Base-by-base conservation (phyloP, 1,140 invertebrate genomes). In the Linepithema humile region DNA sequence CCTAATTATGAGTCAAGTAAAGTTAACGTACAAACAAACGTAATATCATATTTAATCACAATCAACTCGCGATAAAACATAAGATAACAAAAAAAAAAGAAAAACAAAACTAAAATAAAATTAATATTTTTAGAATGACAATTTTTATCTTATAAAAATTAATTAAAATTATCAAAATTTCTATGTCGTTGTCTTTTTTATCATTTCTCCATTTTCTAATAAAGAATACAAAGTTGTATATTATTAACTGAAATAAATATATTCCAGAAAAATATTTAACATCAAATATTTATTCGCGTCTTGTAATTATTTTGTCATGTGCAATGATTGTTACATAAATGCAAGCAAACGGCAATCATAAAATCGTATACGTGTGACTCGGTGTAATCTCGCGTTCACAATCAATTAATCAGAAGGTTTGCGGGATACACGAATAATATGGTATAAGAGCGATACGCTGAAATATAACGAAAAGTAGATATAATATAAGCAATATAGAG, bases 331-430 rank as follows among this genome's bases (percentile, higher is more conserved):
- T 88, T 73, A 20, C n/a, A 23, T 35, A 74, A 15, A 45, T 53
- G 26, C 53, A n/a, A 40, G 53, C 65, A 69, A 87, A 88, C 83
- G 82, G 38, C 45, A 40, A 55, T 85, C 77, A 65, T 85, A 55
- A 75, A 82, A 78, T 59, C 60, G 23, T 26, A 77, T 26, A 38
- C 48, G 35, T 43, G 53, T n/a, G 59, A 43, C 53, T 74, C 29
- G n/a, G 26, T 17, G 10, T 88, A 85, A 88, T 88, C 65, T 85
- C 32, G 73, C 17, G 32, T 43, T 43, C n/a, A n/a, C n/a, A n/a
- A n/a, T 6, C 12, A 32, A 32, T 38, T 88, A 88, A 88, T 88
- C 86, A 59, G 45, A 6, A 40, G 15, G 60, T 60, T 67, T n/a
- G 26, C 12, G 38, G 69, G 69, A 83, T 48, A 60, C 26, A 29